Evolutionary conservation across 2,113 vertebrate genomes (phyloP), one percentile per base, ranked within the genome.

Genomic region (Arizona elegans): DNA sequence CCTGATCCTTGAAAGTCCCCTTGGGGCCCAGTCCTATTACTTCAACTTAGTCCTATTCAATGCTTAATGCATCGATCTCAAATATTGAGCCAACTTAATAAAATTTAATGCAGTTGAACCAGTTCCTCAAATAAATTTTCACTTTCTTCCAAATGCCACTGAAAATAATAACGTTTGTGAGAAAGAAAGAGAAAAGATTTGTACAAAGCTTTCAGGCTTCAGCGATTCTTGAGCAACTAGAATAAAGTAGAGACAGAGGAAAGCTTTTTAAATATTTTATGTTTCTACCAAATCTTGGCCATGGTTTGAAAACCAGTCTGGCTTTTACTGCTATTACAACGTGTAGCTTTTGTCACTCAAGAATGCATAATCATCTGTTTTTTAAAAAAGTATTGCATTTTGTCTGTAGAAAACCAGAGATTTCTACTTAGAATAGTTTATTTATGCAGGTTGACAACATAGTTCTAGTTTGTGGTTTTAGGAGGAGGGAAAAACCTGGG

Each of bases 361-460:
- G 70, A 95, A 92, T 94, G 96, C 94, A 91, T 65, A 96, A 95
- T 94, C 96, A 96, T 95, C 58, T 33, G 87, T 26, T 92, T 95
- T n/a, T 70, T 70, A n/a, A n/a, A 15, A 5, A 12, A 86, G 26
- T 93, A 91, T 88, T 95, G 17, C 92, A 56, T 96, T 96, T 91
- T 96, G 9, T 94, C 55, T 92, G 92, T 29, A 95, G 10, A 88
- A 93, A 96, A 90, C 23, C 88, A 50, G 50, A 94, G 86, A 86
- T 91, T 92, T 95, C 89, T 94, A 65, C 50, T 94, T 95, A 95
- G 89, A 59, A 91, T 90, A 87, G 93, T 92, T 85, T 81, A 95
- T 92, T 93, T 93, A 92, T 87, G 93, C 96, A 17, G 55, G n/a
- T 92, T 93, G 90, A 95, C 92, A 94, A 92, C 94, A 93, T 93